phyloP scores from a whole-genome alignment of 2,797 vertebrate species.

The Oceanodroma leucorhoa region DNA sequence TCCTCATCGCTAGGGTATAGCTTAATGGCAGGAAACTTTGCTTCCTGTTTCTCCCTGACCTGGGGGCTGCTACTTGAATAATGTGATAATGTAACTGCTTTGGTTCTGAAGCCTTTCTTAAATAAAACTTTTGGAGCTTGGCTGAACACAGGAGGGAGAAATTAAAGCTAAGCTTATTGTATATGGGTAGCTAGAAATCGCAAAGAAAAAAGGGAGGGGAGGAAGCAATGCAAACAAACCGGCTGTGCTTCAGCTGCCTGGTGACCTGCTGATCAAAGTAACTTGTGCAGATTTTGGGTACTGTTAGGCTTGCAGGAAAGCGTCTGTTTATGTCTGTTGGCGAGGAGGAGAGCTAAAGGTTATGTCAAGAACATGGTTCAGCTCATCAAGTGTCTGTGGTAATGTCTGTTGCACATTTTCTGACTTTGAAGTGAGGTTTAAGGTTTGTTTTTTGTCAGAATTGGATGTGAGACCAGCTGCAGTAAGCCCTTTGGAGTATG shows the following conservation, averaged over 20 bases:
- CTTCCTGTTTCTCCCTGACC: not conserved
- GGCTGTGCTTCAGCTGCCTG: not conserved
- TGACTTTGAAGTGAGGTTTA: not conserved
- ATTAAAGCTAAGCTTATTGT: not conserved
- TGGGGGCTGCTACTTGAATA: not conserved
- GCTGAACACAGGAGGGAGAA: not conserved
- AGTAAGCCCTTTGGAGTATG: not conserved
- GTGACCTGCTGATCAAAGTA: not conserved
- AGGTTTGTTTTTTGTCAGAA: not conserved
- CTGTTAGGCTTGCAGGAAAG: not conserved
- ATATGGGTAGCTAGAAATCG: not conserved
- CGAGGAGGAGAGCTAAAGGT: not conserved
- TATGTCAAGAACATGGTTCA: not conserved
- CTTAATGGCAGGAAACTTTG: conserved; percentile 6
- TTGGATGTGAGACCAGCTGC: not conserved
- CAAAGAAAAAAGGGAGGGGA: not conserved
- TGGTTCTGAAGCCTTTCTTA: not conserved
- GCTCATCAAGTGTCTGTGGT: not conserved
- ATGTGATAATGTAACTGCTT: not conserved
- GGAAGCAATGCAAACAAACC: not conserved
- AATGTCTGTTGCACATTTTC: not conserved
- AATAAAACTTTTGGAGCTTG: not conserved
- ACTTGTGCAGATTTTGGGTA: not conserved
- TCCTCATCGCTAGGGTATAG: not conserved
- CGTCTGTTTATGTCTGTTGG: not conserved